These are phyloP conservation scores for Atopsyche davidsoni DNA, from an alignment of 1,140 invertebrate genomes.

Conservation along the genomic window DNA sequence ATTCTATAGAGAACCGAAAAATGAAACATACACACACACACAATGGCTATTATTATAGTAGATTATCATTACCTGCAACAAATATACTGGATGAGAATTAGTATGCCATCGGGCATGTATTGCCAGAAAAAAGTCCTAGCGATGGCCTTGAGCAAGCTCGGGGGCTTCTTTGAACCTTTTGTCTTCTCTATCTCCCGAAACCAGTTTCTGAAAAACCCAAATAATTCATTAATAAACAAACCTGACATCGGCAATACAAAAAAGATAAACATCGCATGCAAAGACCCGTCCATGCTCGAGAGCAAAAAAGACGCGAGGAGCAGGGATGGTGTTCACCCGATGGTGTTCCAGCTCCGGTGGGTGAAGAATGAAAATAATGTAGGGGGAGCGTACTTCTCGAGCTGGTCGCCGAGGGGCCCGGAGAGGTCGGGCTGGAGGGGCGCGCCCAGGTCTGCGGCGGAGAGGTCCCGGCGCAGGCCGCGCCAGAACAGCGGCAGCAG, in stretches of 20 bases:
- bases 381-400: conserved; percentile 52
- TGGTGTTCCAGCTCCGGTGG: too few species aligned
- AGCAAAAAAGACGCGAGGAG: too few species aligned
- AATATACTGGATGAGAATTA: conserved; percentile 36
- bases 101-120: conserved; percentile 39
- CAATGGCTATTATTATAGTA: too few species aligned
- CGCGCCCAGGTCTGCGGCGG: conserved; percentile 60
- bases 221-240: not conserved
- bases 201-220: conserved; percentile 38
- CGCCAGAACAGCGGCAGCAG: conserved; percentile 59
- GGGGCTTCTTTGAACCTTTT: conserved; percentile 33
- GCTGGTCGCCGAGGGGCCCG: conserved; percentile 52
- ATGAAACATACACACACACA: too few species aligned
- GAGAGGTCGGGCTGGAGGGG: conserved; percentile 56
- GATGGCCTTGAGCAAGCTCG: conserved; percentile 43
- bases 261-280: too few species aligned
- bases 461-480: conserved; percentile 62
- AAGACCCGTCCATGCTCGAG: too few species aligned
- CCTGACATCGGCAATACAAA: not conserved
- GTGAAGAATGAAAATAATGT: not conserved
- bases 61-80: conserved; percentile 37
- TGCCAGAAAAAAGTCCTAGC: conserved; percentile 42
- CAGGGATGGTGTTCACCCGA: too few species aligned
- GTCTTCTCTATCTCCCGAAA: conserved; percentile 41
- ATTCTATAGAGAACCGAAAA: too few species aligned